phyloP scores from a whole-genome alignment of 2,888 invertebrate genomes.

The Cryptosula pallasiana region DNA sequence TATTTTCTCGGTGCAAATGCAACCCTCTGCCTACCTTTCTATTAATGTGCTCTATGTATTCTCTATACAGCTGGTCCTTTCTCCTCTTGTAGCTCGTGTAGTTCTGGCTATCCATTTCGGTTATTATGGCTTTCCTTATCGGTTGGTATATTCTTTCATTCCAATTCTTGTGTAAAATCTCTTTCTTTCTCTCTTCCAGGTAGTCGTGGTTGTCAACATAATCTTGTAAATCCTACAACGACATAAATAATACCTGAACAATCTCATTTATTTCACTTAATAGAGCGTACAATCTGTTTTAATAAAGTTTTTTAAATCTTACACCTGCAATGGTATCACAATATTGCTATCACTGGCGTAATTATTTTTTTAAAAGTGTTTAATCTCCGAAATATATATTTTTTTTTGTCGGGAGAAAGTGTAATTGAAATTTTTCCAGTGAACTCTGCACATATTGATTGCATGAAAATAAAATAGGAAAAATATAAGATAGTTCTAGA shows the following conservation, averaged over 20 bases:
- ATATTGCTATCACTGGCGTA: no score
- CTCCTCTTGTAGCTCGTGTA: constrained; percentile 39
- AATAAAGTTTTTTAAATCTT: no score
- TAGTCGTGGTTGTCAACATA: constrained; percentile 35
- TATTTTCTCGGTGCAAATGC: no score
- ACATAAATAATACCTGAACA: no score
- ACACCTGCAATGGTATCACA: no score
- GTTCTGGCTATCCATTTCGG: constrained; percentile 39
- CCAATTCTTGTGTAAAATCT: constrained; percentile 50
- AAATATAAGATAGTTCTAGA: not conserved
- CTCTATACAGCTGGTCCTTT: constrained; percentile 44
- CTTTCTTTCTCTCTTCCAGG: constrained; percentile 41
- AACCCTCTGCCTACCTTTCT: constrained; percentile 44
- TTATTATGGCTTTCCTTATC: constrained; percentile 40
- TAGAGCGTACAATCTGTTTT: no score
- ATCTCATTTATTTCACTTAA: no score
- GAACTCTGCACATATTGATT: no score
- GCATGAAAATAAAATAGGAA: not conserved
- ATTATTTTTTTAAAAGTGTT: no score
- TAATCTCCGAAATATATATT: no score
- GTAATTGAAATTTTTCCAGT: no score
- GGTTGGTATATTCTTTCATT: constrained; percentile 46
- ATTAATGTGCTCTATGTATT: constrained; percentile 49
- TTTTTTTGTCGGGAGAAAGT: no score
- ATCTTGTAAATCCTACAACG: constrained; percentile 37